Conservation (phyloP, 2,888 invertebrate genomes). For the Boloria euphrosyne region DNA sequence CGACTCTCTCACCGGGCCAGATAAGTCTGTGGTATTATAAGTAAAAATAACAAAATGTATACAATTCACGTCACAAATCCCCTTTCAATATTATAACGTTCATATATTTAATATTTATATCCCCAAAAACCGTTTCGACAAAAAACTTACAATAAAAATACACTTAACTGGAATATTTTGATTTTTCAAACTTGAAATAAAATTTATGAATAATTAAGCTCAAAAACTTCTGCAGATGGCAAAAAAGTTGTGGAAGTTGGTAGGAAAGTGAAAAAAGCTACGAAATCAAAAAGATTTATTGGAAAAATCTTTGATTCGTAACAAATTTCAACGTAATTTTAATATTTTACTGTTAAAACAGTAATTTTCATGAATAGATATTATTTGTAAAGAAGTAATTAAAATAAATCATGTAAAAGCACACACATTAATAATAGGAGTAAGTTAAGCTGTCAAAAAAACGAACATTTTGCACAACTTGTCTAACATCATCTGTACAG, state of each 20-base stretch:
- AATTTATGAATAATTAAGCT: background rate
- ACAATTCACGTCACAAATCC: background rate
- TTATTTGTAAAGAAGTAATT: too few relatives aligned
- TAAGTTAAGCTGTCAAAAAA: too few relatives aligned
- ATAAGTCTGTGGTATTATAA: too few relatives aligned
- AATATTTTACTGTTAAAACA: background rate
- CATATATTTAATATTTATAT: slow-evolving; percentile 44
- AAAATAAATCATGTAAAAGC: too few relatives aligned
- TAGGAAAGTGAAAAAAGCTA: background rate
- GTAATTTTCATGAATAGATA: background rate
- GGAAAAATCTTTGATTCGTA: slow-evolving; percentile 5
- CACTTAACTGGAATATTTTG: slow-evolving; percentile 55
- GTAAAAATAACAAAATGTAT: too few relatives aligned
- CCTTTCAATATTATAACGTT: background rate
- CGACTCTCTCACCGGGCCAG: too few relatives aligned
- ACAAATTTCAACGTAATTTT: background rate
- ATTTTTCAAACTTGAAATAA: slow-evolving; percentile 29
- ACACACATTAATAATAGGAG: too few relatives aligned
- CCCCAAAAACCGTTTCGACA: slow-evolving; percentile 55
- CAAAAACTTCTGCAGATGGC: background rate
- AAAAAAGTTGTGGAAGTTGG: background rate
- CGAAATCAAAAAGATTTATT: slow-evolving; percentile 7
- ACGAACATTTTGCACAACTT: too few relatives aligned
- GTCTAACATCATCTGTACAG: too few relatives aligned
- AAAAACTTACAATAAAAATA: slow-evolving; percentile 51